phyloP scores from a whole-genome alignment of 1,140 invertebrate genomes.

The Leucophenga varia region DNA sequence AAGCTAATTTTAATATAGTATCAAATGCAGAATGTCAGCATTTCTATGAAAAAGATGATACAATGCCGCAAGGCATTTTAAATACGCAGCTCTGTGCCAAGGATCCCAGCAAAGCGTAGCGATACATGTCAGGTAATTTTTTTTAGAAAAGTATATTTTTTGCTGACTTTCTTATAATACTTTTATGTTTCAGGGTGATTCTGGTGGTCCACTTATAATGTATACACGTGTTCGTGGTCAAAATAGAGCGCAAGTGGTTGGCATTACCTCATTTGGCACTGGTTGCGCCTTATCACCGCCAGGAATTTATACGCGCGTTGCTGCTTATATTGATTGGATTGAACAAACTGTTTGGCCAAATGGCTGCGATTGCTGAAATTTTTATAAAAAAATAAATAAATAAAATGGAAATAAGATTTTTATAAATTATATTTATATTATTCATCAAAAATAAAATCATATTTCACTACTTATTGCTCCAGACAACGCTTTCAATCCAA shows the following conservation, averaged over 20 bases:
- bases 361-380: too few relatives aligned
- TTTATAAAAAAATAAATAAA: too few relatives aligned
- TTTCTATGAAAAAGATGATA: conserved; percentile 1
- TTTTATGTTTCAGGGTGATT: conserved; percentile 17
- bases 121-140: conserved; percentile 23
- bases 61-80: conserved; percentile 9
- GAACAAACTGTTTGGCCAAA: conserved; percentile 57
- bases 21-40: conserved; percentile 8
- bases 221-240: background rate
- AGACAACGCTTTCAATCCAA: conserved; percentile 58
- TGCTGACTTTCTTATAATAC: background rate
- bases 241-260: conserved; percentile 58
- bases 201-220: conserved; percentile 18
- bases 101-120: conserved; percentile 3
- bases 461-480: conserved; percentile 22
- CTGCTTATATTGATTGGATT: conserved; percentile 62
- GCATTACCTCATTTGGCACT: conserved; percentile 55
- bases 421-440: too few relatives aligned
- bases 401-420: too few relatives aligned
- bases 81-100: conserved; percentile 22
- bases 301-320: conserved; percentile 60
- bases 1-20: conserved; percentile 6
- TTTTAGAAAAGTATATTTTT: background rate
- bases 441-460: background rate
- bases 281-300: conserved; percentile 51